Conservation (phyloP, 2,797 vertebrate genomes). For the Bryconaethiops microstoma region DNA sequence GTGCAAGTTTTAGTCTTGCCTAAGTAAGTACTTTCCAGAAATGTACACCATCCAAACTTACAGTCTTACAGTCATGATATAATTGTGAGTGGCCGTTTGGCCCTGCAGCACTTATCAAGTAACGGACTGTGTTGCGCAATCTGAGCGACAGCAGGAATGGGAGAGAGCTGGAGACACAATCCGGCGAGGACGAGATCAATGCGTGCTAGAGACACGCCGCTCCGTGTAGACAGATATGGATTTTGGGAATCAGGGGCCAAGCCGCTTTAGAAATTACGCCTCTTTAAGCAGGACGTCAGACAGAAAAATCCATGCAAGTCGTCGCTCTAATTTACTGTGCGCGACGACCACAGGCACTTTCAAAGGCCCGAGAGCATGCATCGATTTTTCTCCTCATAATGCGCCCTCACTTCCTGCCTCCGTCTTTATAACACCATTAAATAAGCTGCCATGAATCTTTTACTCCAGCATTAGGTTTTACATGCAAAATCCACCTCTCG, state of each 20-base stretch:
- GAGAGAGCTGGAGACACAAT: constrained; percentile 45
- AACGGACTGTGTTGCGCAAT: constrained; percentile 25
- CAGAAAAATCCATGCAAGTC: constrained; percentile 52
- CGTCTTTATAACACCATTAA: constrained; percentile 49
- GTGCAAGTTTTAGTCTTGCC: constrained; percentile 95
- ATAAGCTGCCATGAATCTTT: constrained; percentile 6
- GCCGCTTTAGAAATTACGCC: constrained; percentile 55
- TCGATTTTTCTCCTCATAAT: constrained; percentile 62
- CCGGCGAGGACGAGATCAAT: constrained; percentile 58
- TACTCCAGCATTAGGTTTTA: not conserved
- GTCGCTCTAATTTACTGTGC: constrained; percentile 67
- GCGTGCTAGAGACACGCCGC: constrained; percentile 45
- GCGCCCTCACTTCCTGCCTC: constrained; percentile 58
- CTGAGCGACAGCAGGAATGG: constrained; percentile 11
- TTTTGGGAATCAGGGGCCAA: constrained; percentile 60
- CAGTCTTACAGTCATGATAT: not conserved
- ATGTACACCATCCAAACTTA: not conserved
- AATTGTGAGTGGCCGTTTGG: constrained; percentile 1
- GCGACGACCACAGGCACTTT: constrained; percentile 61
- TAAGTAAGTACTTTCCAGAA: constrained; percentile 75
- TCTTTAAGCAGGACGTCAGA: constrained; percentile 53
- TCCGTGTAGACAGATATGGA: constrained; percentile 65
- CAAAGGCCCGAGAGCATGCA: constrained; percentile 61
- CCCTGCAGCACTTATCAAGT: not conserved
- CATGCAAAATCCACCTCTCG: not conserved